Conservation (phyloP, 2,113 vertebrate genomes). For the Prionailurus bengalensis region DNA sequence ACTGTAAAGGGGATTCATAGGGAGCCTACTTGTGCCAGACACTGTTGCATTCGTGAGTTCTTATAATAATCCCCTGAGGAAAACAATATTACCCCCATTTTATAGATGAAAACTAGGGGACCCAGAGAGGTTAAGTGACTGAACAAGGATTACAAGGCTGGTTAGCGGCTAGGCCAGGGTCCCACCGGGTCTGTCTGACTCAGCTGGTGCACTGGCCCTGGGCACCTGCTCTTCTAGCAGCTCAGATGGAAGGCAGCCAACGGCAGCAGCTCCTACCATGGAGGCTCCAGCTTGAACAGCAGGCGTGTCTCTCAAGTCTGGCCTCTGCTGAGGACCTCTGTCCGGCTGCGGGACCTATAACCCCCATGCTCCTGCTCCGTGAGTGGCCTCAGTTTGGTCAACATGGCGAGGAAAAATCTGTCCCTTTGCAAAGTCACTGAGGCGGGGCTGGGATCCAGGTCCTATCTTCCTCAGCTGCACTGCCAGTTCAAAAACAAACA, state of each 20-base stretch:
- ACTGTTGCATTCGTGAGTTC: neutral
- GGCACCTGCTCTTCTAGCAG: neutral
- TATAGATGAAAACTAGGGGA: neutral
- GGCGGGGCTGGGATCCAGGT: neutral
- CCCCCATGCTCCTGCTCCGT: neutral
- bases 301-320: rapidly evolving
- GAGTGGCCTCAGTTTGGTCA: neutral
- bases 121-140: neutral
- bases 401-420: neutral
- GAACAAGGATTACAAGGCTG: neutral
- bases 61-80: neutral
- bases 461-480: constrained; percentile 33
- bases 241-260: neutral
- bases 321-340: neutral
- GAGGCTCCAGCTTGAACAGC: neutral
- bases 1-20: neutral
- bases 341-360: neutral
- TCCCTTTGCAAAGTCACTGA: constrained; percentile 35
- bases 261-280: neutral
- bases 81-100: neutral
- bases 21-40: neutral
- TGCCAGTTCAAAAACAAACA: constrained; percentile 33
- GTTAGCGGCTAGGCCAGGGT: no score
- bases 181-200: neutral
- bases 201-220: rapidly evolving